Evolutionary conservation across 2,113 vertebrate genomes (phyloP), one percentile per base, ranked within the genome.

Genomic region (Leucopsar rothschildi): DNA sequence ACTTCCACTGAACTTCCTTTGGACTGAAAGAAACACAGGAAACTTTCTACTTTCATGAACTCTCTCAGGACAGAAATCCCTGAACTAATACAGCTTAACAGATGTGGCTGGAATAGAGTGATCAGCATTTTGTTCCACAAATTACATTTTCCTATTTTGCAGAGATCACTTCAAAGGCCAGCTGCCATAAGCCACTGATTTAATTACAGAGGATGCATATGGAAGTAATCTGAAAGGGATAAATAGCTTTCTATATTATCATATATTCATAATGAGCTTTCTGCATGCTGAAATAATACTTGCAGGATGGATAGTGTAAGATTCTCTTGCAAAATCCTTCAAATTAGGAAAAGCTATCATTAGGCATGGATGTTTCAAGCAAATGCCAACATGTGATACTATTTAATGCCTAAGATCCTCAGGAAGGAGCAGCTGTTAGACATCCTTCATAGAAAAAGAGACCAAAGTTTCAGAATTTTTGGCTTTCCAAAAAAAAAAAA

Each of bases 191-290:
- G 42, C 86, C 88, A 66, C 76, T 86, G 90, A 92, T 86, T 82
- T 84, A 91, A 91, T 93, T 95, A 82, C 29, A 84, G 59, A 52
- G 44, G 77, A 95, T 93, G 45, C 95, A 97, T 76, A 91, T 89
- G 93, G 95, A 96, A 97, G 91, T 81, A 81, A 97, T 97, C 93
- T 93, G 29, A 85, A 84, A 91, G 76, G 88, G 61, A 94, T 66
- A 90, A 95, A 90, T 72, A 82, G 44, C 82, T 94, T 91, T 72
- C 69, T 94, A 9, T 39, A 82, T 93, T 89, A 93, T 95, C 90
- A 95, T 92, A 85, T 83, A 83, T 65, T 70, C 39, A 63, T 61
- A 78, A 81, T 18, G 17, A 57, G 55, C 64, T 95, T 75, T 75
- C 53, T 8, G 16, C 66, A 93, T 31, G 68, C 63, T 85, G 70